phyloP scores from a whole-genome alignment of 1,140 invertebrate species.

The Leptinotarsa defecta region DNA sequence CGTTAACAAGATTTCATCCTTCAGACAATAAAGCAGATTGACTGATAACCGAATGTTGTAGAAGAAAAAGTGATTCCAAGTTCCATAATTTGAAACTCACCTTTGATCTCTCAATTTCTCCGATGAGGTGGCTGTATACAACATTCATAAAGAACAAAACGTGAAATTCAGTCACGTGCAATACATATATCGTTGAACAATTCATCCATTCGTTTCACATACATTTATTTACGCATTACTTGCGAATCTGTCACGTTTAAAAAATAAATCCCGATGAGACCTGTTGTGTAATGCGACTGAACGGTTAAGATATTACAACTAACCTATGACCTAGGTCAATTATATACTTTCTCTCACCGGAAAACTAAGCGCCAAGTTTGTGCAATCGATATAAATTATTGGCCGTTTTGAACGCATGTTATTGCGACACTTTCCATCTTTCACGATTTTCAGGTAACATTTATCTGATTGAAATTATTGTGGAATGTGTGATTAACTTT shows the following conservation, averaged over 20 bases:
- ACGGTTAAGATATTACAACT: background rate
- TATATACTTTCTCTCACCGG: slow-evolving; percentile 6
- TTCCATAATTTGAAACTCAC: too few relatives aligned
- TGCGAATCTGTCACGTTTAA: background rate
- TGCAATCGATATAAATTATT: slow-evolving; percentile 1
- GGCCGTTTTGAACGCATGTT: background rate
- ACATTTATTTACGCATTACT: background rate
- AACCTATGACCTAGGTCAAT: background rate
- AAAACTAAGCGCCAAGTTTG: background rate
- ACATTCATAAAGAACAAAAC: too few relatives aligned
- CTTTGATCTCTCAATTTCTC: too few relatives aligned
- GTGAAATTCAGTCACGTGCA: too few relatives aligned
- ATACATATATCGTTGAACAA: too few relatives aligned
- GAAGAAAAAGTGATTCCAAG: too few relatives aligned
- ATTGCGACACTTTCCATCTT: background rate
- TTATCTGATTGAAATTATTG: background rate
- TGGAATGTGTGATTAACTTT: too few relatives aligned
- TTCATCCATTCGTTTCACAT: too few relatives aligned
- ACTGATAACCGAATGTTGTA: too few relatives aligned
- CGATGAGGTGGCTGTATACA: too few relatives aligned
- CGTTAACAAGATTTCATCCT: too few relatives aligned
- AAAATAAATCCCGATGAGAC: background rate
- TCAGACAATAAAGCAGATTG: too few relatives aligned
- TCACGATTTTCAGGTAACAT: background rate
- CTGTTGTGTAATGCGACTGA: background rate